Evolutionary conservation across 2,797 vertebrate genomes (phyloP).

Genomic region (Brotula barbata): DNA sequence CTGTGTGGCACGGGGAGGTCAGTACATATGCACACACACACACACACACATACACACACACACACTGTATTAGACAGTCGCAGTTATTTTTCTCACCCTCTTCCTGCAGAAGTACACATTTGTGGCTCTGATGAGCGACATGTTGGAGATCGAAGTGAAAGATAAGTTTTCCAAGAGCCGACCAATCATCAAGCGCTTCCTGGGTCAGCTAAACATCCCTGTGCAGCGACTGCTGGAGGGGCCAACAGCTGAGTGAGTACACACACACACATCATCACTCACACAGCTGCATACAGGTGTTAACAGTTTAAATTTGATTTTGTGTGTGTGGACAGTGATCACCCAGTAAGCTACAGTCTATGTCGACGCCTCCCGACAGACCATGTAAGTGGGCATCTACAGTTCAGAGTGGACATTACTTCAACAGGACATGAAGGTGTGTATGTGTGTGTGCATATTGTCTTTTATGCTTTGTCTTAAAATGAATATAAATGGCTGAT

Average conservation of each 20-base stretch:
- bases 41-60: not conserved
- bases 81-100: not conserved
- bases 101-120: constrained; percentile 92
- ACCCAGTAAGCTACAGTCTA: constrained; percentile 89
- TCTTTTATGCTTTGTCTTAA: not conserved
- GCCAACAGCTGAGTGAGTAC: constrained; percentile 86
- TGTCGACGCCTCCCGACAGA: constrained; percentile 93
- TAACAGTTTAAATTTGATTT: not conserved
- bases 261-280: not conserved
- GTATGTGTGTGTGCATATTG: constrained; percentile 22
- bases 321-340: constrained; percentile 78
- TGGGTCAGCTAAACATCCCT: constrained; percentile 93
- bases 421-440: constrained; percentile 91
- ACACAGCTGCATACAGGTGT: not conserved
- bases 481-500: not conserved
- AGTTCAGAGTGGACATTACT: constrained; percentile 91
- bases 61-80: too few species aligned
- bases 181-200: constrained; percentile 96
- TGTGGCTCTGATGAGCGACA: constrained; percentile 93
- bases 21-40: constrained; percentile 15
- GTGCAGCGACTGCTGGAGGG: constrained; percentile 92
- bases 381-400: constrained; percentile 94
- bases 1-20: constrained; percentile 95
- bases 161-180: constrained; percentile 98
- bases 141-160: constrained; percentile 94